phyloP scores from a whole-genome alignment of 2,888 invertebrate species.

The Sinhomidia bicolor region DNA sequence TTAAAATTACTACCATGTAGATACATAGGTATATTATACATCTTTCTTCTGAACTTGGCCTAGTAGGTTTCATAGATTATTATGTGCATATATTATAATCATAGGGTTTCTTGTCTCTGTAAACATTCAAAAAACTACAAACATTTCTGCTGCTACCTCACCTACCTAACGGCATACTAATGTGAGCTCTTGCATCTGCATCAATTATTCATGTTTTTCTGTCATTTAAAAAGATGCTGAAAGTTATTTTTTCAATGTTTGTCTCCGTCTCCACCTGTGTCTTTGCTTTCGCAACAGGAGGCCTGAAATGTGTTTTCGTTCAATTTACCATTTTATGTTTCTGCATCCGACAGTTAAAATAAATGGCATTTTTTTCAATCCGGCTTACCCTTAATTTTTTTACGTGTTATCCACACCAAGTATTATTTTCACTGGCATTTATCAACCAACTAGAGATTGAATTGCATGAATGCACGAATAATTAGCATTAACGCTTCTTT shows the following conservation, averaged over 20 bases:
- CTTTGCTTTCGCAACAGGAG: conserved; percentile 23
- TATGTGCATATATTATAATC: conserved; percentile 55
- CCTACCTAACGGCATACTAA: no score
- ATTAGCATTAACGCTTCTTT: no score
- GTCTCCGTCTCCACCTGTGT: conserved; percentile 10
- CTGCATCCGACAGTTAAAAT: conserved; percentile 1
- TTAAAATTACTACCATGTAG: not conserved
- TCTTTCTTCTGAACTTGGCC: conserved; percentile 62
- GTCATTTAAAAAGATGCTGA: not conserved
- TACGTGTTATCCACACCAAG: not conserved
- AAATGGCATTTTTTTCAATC: not conserved
- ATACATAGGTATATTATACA: not conserved
- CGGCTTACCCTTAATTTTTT: not conserved
- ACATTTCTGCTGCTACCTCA: not conserved
- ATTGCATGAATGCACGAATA: no score
- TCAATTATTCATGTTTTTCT: no score
- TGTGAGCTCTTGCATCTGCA: no score
- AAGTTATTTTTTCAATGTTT: not conserved
- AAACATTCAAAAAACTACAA: conserved; percentile 19
- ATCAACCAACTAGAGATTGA: no score
- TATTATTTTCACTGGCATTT: no score
- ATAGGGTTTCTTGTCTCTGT: conserved; percentile 27
- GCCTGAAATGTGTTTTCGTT: not conserved
- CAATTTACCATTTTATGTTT: not conserved
- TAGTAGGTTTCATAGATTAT: conserved; percentile 42